Percentiles rank a stretch among this genome's conserved stretches.
Evolutionary conservation across 2,113 vertebrate species (phyloP).

Genomic region (Phodopus roborovskii): DNA sequence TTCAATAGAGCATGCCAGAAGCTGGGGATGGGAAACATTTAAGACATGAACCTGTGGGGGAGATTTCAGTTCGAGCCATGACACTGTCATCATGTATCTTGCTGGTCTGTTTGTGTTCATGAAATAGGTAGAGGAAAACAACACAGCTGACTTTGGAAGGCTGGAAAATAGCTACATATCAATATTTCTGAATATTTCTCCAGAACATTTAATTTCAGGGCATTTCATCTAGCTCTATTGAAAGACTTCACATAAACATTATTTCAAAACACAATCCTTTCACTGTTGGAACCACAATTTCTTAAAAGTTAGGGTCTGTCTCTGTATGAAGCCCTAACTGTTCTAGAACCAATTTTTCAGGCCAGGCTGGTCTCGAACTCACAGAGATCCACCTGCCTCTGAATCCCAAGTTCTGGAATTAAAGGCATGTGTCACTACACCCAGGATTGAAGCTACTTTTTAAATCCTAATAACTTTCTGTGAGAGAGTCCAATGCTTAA

Average conservation of each 20-base stretch:
- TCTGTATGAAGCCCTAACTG: not conserved
- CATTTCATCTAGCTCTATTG: not conserved
- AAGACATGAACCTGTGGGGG: not conserved
- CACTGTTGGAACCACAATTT: not conserved
- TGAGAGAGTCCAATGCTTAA: constrained; percentile 42
- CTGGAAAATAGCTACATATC: not conserved
- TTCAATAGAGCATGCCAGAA: not conserved
- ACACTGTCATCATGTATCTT: not conserved
- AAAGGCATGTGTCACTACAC: not conserved
- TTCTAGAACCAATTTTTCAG: not conserved
- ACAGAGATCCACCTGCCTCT: not conserved
- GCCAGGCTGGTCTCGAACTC: not conserved
- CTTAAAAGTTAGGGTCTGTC: not conserved
- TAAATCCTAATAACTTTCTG: constrained; percentile 39
- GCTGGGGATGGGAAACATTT: not conserved
- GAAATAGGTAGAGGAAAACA: not conserved
- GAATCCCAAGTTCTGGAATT: not conserved
- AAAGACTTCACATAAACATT: constrained; percentile 39
- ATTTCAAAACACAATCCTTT: constrained; percentile 14
- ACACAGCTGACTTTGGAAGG: not conserved
- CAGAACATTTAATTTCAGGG: not conserved
- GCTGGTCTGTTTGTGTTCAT: not conserved
- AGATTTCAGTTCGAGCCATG: not conserved
- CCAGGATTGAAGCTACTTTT: constrained; percentile 10
- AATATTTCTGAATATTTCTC: constrained; percentile 23